Evolutionary conservation across 2,888 invertebrate species (phyloP), one percentile per base, ranked within the genome.

Genomic region (Rhabditophanes sp.): DNA sequence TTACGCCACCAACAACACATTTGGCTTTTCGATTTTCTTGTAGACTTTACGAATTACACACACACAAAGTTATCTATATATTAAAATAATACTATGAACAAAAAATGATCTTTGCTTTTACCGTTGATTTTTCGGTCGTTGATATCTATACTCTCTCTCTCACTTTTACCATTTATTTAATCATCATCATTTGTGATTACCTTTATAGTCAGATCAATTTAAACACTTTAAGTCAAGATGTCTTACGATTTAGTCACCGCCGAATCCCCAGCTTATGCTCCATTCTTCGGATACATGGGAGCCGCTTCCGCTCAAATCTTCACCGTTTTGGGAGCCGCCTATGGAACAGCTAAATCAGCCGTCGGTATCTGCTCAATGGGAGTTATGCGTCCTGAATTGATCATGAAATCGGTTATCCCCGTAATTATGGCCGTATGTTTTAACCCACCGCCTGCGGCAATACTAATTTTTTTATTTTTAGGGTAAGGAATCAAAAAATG

Each of bases 291-390:
- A 11, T 55, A 53, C 46, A 54, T 54, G 53, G 56, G 56, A 30
- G 53, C 55, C 25, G 52, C 53, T n/a, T 53, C 58, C 3, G 59
- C 58, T 15, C 51, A 56, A 40, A 53, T 58, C 46, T 62, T 58
- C 48, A 58, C 57, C 29, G 58, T 58, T 18, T 35, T 58, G 17
- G 58, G 57, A 15, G 57, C 58, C 33, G 56, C 58, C 27, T 58
- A 58, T 32, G 56, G 96, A 67, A 96, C 96, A 55, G 96, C 96
- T 55, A 96, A 96, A 74, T 90, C 93, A 46, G 96, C 93, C 53
- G 90, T 90, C 54, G 96, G 96, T 73, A 99, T 96, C 67, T 88
- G 93, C 65, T 90, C 93, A 67, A 96, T 96, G 93, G 87, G 93
- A 63, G 93, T 96, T 68, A 96, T 96, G 93, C 76, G 93, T 74